Conservation (phyloP, 2,113 vertebrate genomes). For the Notiomystis cincta region DNA sequence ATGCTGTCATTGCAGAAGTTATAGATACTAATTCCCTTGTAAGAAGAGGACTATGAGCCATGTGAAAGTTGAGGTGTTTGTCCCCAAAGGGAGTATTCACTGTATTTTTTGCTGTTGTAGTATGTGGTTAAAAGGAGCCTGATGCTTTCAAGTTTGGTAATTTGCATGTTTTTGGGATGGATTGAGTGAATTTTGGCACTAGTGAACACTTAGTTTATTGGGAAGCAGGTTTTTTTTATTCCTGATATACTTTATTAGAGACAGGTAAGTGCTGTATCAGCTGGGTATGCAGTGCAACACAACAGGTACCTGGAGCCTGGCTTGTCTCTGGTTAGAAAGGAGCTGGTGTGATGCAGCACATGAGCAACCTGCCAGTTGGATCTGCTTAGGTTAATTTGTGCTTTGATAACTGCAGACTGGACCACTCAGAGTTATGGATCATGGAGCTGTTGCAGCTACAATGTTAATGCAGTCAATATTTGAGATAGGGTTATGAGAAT, state of each 20-base stretch:
- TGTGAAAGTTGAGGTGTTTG: background rate
- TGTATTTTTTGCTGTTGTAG: background rate
- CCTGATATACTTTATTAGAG: background rate
- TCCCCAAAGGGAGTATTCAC: background rate
- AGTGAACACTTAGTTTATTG: too few species aligned
- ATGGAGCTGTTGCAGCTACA: background rate
- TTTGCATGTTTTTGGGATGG: background rate
- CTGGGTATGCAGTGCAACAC: background rate
- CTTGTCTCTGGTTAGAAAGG: background rate
- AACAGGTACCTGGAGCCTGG: background rate
- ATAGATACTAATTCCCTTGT: background rate
- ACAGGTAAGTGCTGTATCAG: background rate
- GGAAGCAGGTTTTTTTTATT: background rate
- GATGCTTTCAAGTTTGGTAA: background rate
- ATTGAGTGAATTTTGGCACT: too few species aligned
- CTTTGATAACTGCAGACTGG: background rate
- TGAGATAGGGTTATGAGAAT: background rate
- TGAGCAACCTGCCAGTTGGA: background rate
- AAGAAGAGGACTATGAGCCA: background rate
- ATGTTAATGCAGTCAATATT: background rate
- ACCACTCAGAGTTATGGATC: background rate
- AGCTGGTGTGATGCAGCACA: accelerated
- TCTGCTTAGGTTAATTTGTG: background rate
- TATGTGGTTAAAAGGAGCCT: background rate
- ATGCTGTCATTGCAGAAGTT: background rate